Percentiles rank a stretch among this genome's conserved stretches.
Conservation (phyloP, 2,888 invertebrate genomes). For the Hypena proboscidalis region DNA sequence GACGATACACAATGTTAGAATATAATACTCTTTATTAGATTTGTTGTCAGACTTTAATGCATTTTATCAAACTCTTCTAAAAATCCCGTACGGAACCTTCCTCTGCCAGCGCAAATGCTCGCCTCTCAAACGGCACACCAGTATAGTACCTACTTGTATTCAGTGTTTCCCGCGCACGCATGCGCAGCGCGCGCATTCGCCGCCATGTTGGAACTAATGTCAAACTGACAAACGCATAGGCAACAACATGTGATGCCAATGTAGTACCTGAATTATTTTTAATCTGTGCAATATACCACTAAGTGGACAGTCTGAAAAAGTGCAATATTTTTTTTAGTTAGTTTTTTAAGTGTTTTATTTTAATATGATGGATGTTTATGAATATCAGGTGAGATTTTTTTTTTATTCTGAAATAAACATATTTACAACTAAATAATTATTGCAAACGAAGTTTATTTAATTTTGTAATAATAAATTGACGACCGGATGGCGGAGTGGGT, state of each 20-base stretch:
- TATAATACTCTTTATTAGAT: too few relatives aligned
- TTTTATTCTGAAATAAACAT: slow-evolving; percentile 6
- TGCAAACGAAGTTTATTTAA: too few relatives aligned
- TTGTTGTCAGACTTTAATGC: too few relatives aligned
- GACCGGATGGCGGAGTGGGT: too few relatives aligned
- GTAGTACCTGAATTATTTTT: slow-evolving; percentile 64
- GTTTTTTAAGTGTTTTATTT: slow-evolving; percentile 29
- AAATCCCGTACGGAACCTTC: slow-evolving; percentile 25
- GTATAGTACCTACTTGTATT: slow-evolving; percentile 50
- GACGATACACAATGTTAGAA: too few relatives aligned
- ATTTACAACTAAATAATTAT: too few relatives aligned
- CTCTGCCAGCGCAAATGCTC: slow-evolving; percentile 15
- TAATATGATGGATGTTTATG: slow-evolving; percentile 74
- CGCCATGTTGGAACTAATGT: slow-evolving; percentile 43
- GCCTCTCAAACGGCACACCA: slow-evolving; percentile 46
- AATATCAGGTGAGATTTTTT: slow-evolving; percentile 73
- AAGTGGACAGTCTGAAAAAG: slow-evolving; percentile 75
- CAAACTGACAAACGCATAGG: slow-evolving; percentile 47
- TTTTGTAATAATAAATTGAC: too few relatives aligned
- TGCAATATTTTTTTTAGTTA: slow-evolving; percentile 65
- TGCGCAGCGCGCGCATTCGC: slow-evolving; percentile 57
- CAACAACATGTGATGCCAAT: slow-evolving; percentile 35
- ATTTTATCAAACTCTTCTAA: too few relatives aligned
- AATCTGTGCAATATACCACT: slow-evolving; percentile 68
- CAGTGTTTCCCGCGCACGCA: slow-evolving; percentile 45